These are phyloP conservation scores for Diadema setosum DNA, from an alignment of 35 echinoderm and acorn worm species.

Conservation along the genomic window DNA sequence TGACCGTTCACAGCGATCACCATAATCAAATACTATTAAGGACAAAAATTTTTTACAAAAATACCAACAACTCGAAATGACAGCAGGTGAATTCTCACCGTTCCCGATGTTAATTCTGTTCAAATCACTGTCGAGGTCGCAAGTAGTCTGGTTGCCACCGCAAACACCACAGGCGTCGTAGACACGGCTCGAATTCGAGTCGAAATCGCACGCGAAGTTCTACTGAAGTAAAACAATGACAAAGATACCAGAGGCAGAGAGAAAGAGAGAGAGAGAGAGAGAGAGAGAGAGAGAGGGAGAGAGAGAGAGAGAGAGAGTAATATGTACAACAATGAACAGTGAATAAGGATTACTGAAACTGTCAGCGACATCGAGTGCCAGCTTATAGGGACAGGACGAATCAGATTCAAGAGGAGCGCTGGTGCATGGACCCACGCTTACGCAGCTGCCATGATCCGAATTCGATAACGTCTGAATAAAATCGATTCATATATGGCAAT, in stretches of 20 bases:
- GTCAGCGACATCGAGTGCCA: background rate
- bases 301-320: background rate
- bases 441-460: background rate
- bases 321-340: background rate
- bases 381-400: background rate
- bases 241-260: background rate
- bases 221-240: background rate
- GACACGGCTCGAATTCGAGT: background rate
- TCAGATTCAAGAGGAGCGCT: background rate
- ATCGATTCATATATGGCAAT: background rate
- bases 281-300: background rate
- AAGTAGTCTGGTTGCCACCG: background rate
- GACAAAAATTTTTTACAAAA: background rate
- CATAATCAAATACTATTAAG: background rate
- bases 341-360: background rate
- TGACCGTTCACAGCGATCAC: background rate
- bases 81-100: background rate
- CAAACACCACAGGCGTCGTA: background rate
- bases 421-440: background rate
- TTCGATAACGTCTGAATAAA: background rate
- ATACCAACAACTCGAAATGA: background rate
- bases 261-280: background rate
- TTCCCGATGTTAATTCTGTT: background rate
- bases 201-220: background rate
- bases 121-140: background rate